Conservation (phyloP, 2,888 invertebrate species). For the Nineta flava region DNA sequence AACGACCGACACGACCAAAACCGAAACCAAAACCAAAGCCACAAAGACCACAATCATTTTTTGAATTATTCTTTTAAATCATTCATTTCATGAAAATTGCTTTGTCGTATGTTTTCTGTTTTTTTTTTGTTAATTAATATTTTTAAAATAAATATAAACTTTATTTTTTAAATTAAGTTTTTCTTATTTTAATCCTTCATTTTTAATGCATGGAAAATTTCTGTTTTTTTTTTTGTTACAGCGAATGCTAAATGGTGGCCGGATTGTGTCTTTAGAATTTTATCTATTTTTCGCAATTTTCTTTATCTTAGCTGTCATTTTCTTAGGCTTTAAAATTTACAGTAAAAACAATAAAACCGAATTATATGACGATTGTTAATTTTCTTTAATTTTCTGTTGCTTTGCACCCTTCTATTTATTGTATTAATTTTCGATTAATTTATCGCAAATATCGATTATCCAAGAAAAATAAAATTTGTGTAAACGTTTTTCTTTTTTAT, state of each 20-base stretch:
- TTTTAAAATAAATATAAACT: slow-evolving; percentile 7
- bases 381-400: too few species aligned
- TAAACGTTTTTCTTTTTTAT: too few species aligned
- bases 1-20: neutral
- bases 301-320: too few species aligned
- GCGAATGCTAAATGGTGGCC: too few species aligned
- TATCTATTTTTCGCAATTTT: too few species aligned
- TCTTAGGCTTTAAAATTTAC: too few species aligned
- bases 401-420: slow-evolving; percentile 9
- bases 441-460: too few species aligned
- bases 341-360: too few species aligned
- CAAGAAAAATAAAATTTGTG: too few species aligned
- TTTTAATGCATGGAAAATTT: slow-evolving; percentile 6
- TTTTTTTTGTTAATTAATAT: slow-evolving; percentile 14
- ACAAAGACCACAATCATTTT: neutral
- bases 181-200: slow-evolving; percentile 8
- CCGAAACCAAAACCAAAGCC: neutral
- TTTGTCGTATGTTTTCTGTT: slow-evolving; percentile 1
- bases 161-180: slow-evolving; percentile 16
- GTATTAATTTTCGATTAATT: too few species aligned
- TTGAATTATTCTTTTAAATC: slow-evolving; percentile 1
- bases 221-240: slow-evolving; percentile 7
- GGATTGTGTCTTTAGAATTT: too few species aligned
- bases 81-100: neutral
- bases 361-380: too few species aligned